phyloP scores from a whole-genome alignment of 2,797 vertebrate genomes.

The Lutjanus argentimaculatus region DNA sequence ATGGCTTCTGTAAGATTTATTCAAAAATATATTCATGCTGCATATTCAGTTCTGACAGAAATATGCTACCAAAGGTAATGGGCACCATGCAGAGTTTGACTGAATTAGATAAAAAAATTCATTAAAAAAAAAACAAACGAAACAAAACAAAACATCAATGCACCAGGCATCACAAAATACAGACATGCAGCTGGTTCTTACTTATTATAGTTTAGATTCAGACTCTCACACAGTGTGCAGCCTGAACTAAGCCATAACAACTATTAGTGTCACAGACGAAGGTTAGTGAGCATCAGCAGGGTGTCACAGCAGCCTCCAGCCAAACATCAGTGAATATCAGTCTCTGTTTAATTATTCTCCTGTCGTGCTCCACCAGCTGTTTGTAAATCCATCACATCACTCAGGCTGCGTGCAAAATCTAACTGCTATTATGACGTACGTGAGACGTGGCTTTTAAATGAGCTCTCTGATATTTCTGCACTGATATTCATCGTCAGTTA shows the following conservation, averaged over 20 bases:
- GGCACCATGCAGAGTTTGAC: not conserved
- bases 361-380: not conserved
- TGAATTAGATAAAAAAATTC: not conserved
- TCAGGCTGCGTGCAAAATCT: not conserved
- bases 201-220: not conserved
- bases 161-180: not conserved
- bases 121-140: not conserved
- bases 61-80: not conserved
- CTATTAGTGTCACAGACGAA: not conserved
- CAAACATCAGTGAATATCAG: not conserved
- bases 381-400: not conserved
- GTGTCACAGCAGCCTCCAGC: not conserved
- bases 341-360: not conserved
- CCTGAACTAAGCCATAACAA: not conserved
- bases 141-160: not conserved
- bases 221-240: not conserved
- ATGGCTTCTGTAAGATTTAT: not conserved
- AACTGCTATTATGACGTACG: not conserved
- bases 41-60: slow-evolving; percentile 3
- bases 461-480: not conserved
- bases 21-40: not conserved
- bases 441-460: not conserved
- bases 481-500: not conserved
- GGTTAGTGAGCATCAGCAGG: slow-evolving; percentile 16
- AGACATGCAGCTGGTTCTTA: not conserved